Evolutionary conservation across 2,888 invertebrate species (phyloP).

Genomic region (Drosophila diplacantha): DNA sequence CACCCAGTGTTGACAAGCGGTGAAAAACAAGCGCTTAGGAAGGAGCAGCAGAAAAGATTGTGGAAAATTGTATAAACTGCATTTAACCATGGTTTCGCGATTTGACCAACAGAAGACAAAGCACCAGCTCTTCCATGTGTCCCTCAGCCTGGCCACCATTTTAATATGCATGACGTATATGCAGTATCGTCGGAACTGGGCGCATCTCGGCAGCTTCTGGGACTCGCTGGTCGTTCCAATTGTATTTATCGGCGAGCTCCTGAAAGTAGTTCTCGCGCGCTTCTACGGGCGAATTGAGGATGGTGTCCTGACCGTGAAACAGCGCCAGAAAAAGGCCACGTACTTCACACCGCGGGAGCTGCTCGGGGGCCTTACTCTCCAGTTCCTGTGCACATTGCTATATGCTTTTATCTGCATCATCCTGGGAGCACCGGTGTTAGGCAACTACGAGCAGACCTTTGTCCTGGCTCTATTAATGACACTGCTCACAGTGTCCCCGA

Average conservation of each 20-base stretch:
- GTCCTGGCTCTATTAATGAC: slow-evolving; percentile 75
- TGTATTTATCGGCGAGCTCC: slow-evolving; percentile 74
- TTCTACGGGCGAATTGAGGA: slow-evolving; percentile 73
- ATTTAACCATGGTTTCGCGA: slow-evolving; percentile 59
- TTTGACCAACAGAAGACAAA: slow-evolving; percentile 77
- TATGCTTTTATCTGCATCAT: slow-evolving; percentile 77
- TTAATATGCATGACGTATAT: slow-evolving; percentile 76
- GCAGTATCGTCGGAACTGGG: slow-evolving; percentile 75
- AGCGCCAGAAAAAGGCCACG: slow-evolving; percentile 71
- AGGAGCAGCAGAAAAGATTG: slow-evolving; percentile 1
- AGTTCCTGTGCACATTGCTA: slow-evolving; percentile 73
- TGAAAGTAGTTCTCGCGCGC: slow-evolving; percentile 73
- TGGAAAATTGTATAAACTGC: slow-evolving; percentile 21
- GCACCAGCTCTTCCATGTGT: slow-evolving; percentile 77
- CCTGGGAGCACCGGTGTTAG: slow-evolving; percentile 77
- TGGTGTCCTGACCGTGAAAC: slow-evolving; percentile 65
- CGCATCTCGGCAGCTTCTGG: slow-evolving; percentile 75
- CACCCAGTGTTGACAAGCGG: slow-evolving; percentile 19
- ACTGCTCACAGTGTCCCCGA: slow-evolving; percentile 76
- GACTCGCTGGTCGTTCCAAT: slow-evolving; percentile 75
- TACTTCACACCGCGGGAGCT: slow-evolving; percentile 74
- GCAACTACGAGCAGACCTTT: slow-evolving; percentile 77
- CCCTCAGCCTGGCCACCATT: slow-evolving; percentile 75
- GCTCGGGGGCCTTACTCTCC: slow-evolving; percentile 71
- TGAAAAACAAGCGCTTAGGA: slow-evolving; percentile 6